Evolutionary conservation across 2,113 vertebrate genomes (phyloP).

Genomic region (Atrichornis clamosus): DNA sequence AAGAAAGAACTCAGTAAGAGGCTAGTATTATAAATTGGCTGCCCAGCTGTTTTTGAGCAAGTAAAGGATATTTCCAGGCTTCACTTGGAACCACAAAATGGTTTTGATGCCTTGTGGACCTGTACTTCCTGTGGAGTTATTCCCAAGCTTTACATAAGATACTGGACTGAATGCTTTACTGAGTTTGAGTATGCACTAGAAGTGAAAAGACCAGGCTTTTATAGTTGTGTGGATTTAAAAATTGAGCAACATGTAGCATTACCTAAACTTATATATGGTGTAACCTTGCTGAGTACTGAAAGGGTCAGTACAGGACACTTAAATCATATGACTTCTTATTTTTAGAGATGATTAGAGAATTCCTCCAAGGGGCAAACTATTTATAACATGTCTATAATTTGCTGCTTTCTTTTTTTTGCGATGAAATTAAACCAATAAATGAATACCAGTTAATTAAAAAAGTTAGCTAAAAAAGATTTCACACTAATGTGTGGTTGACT

Average conservation of each 20-base stretch:
- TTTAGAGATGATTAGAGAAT: conserved; percentile 45
- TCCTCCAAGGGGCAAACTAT: conserved; percentile 16
- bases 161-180: background rate
- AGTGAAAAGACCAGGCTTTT: background rate
- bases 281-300: background rate
- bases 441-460: background rate
- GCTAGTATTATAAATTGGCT: background rate
- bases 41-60: background rate
- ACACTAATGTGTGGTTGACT: background rate
- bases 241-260: background rate
- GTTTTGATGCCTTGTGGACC: background rate
- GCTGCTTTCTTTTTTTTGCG: background rate
- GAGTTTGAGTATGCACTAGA: background rate
- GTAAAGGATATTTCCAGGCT: background rate
- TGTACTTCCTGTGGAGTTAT: background rate
- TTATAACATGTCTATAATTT: background rate
- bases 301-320: background rate
- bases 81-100: background rate
- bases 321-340: conserved; percentile 12
- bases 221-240: background rate
- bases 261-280: background rate
- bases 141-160: background rate
- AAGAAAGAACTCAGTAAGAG: background rate
- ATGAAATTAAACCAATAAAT: conserved; percentile 26
- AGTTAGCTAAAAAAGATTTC: background rate